Percentiles rank a stretch among this genome's conserved stretches.
Conservation (phyloP, 2,113 vertebrate genomes). For the Notarius lentiginosus region DNA sequence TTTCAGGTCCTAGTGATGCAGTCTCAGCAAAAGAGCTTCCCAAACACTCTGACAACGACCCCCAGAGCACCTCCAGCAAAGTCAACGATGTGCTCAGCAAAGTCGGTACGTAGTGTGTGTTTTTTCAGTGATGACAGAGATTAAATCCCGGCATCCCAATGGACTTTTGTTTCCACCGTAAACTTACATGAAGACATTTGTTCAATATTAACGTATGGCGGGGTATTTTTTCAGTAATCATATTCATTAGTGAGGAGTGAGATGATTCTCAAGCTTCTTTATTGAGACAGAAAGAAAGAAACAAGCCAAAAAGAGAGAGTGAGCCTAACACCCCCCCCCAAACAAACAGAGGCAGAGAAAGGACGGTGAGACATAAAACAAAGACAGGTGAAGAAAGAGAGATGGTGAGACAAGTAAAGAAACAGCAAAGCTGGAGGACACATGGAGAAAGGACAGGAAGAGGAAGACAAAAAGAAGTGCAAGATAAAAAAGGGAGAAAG, state of each 20-base stretch:
- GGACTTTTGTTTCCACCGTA: not conserved
- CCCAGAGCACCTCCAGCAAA: constrained; percentile 75
- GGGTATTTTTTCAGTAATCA: not conserved
- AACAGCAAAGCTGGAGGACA: not conserved
- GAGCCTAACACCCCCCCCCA: not conserved
- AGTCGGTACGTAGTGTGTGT: constrained; percentile 28
- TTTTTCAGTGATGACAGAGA: not conserved
- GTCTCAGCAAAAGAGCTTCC: constrained; percentile 80
- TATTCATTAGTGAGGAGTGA: too few species aligned
- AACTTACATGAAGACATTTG: not conserved
- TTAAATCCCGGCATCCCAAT: not conserved
- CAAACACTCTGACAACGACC: constrained; percentile 77
- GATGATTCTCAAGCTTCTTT: not conserved
- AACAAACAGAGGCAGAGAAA: not conserved
- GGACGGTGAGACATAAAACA: not conserved
- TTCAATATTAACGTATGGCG: not conserved
- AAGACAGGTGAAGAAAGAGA: not conserved
- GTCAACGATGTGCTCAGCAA: constrained; percentile 40
- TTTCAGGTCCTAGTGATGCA: constrained; percentile 81
- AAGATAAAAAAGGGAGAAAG: not conserved
- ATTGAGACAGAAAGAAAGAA: not conserved
- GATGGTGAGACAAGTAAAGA: not conserved
- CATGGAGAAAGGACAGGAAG: not conserved
- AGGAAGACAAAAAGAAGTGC: not conserved
- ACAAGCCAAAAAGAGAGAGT: not conserved